phyloP scores from a whole-genome alignment of 2,888 invertebrate genomes.

The Nebria brevicollis region DNA sequence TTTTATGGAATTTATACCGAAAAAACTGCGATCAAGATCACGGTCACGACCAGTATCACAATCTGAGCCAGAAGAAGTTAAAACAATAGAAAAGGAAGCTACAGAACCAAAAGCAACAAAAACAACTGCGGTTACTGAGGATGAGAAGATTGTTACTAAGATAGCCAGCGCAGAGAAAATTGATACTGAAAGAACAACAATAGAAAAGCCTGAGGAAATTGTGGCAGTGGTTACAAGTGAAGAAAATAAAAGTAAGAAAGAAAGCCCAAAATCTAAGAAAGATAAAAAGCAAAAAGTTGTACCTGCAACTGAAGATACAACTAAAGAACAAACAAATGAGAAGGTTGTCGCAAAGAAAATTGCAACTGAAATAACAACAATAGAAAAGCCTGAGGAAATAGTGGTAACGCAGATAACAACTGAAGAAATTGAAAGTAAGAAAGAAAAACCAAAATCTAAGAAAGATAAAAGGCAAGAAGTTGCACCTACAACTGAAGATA shows the following conservation, averaged over 20 bases:
- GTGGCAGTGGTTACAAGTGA: not conserved
- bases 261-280: not conserved
- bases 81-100: not conserved
- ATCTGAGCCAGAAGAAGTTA: slow-evolving; percentile 15
- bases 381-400: not conserved
- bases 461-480: not conserved
- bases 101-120: not conserved
- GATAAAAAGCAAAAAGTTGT: slow-evolving; percentile 4
- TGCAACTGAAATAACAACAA: not conserved
- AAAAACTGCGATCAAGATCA: slow-evolving; percentile 22
- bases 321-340: not conserved
- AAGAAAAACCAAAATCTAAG: slow-evolving; percentile 8
- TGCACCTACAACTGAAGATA: too few relatives aligned
- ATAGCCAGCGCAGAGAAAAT: not conserved
- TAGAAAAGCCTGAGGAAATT: not conserved
- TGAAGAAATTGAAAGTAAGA: not conserved
- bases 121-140: not conserved
- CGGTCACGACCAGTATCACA: slow-evolving; percentile 17
- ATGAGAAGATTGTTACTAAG: not conserved
- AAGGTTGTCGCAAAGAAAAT: not conserved
- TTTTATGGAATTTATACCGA: slow-evolving; percentile 18
- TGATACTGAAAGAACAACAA: not conserved
- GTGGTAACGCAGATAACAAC: not conserved
- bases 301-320: too few relatives aligned
- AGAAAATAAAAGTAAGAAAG: slow-evolving; percentile 4